Conservation (phyloP, 2,797 vertebrate species). For the Protonibea diacanthus region DNA sequence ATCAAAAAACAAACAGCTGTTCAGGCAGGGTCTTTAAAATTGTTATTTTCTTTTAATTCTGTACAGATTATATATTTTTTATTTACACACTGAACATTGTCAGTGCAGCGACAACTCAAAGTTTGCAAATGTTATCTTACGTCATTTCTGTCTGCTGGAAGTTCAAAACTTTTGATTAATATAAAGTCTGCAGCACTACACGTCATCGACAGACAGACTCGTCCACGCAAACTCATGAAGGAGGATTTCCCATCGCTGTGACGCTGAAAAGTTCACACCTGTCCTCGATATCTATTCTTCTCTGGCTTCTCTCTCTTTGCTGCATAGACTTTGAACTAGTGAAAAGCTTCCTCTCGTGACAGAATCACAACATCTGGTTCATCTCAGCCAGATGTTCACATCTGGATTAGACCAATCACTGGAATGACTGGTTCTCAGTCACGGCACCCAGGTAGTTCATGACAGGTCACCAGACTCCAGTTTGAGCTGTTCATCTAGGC, state of each 20-base stretch:
- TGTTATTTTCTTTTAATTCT: conserved; percentile 81
- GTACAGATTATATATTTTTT: conserved; percentile 86
- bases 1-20: conserved; percentile 68
- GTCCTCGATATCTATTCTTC: conserved; percentile 17
- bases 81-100: conserved; percentile 76
- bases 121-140: conserved; percentile 30
- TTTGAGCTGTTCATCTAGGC: conserved; percentile 13
- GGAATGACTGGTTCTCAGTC: conserved; percentile 5
- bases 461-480: background rate
- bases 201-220: conserved; percentile 1
- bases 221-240: background rate
- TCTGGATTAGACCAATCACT: conserved; percentile 21
- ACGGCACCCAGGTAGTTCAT: conserved; percentile 17
- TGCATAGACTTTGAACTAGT: conserved; percentile 51
- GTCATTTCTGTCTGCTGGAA: conserved; percentile 38
- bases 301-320: conserved; percentile 12
- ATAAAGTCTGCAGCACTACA: conserved; percentile 62
- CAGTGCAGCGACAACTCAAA: conserved; percentile 59
- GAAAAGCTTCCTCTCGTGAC: conserved; percentile 37
- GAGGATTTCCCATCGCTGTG: background rate
- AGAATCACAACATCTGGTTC: conserved; percentile 36
- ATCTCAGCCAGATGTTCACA: background rate
- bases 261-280: conserved; percentile 25
- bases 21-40: conserved; percentile 80
- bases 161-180: conserved; percentile 13